Base-by-base conservation (phyloP, 2,113 vertebrate genomes). In the Arizona elegans region DNA sequence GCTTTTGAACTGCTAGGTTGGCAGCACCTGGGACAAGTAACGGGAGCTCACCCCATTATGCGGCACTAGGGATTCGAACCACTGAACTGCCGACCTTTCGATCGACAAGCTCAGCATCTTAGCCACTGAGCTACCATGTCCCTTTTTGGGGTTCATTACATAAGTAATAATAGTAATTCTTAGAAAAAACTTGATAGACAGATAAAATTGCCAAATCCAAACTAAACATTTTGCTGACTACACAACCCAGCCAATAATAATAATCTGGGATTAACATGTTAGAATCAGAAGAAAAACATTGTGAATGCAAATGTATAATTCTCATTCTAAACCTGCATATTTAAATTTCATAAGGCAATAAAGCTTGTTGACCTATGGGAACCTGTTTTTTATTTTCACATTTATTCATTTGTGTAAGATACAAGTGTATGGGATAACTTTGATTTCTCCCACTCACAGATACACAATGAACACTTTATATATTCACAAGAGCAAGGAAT, bases 401-500 rank as follows among this genome's bases (percentile, higher is more conserved):
- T 88, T 91, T 91, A 90, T 47, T 87, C 91, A 88, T 54, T 93
- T 81, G 56, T 3, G 55, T 21, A 75, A 56, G 29, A 29, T 13
- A 33, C 38, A 33, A 88, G 23, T 9, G 13, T 91, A 13, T 8
- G 26, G 15, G 59, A 94, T 81, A 47, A 87, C 26, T 43, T 81
- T 88, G n/a, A 88, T 91, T 94, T 87, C 86, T 53, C 47, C 43
- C 38, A 43, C 29, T 50, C n/a, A 29, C 19, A 2, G 19, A 21
- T 81, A 11, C 5, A 43, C 5, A 29, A 52, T 90, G 65, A 70
- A 24, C 91, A 15, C 91, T 33, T 75, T 91, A 91, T 87, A 29
- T 87, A 47, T 29, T 89, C 62, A 91, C 62, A 55, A 90, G 89
- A 91, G 90, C 92, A 90, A 70, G 62, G 92, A 85, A 93, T 89